phyloP scores from a whole-genome alignment of 92 coral and sea anemone genomes.

The Palythoa grandiflora region DNA sequence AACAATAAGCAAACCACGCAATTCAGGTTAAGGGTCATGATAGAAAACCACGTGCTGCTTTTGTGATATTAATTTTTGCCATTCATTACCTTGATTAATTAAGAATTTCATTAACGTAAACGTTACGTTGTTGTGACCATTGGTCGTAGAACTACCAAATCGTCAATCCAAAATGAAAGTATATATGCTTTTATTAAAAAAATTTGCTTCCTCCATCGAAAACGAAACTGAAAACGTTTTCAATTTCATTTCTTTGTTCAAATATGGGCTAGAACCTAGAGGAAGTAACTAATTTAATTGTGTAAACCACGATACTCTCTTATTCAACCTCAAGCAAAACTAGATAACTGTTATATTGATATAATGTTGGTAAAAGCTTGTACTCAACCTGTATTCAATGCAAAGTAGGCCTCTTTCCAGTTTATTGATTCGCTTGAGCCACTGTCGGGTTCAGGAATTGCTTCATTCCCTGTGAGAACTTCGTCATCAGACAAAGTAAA shows the following conservation, averaged over 20 bases:
- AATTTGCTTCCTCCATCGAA: not conserved
- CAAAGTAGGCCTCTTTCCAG: conserved; percentile 23
- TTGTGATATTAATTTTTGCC: too few relatives aligned
- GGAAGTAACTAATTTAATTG: not conserved
- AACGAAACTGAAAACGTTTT: not conserved
- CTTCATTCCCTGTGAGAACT: not conserved
- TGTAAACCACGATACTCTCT: not conserved
- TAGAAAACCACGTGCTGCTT: too few relatives aligned
- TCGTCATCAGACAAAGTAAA: conserved; percentile 16
- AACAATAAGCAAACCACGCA: too few relatives aligned
- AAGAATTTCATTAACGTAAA: too few relatives aligned
- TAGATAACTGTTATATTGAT: not conserved
- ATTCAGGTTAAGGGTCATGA: too few relatives aligned
- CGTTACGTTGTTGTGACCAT: too few relatives aligned
- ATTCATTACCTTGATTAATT: too few relatives aligned
- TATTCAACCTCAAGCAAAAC: not conserved
- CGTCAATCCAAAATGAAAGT: too few relatives aligned
- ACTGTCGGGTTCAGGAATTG: not conserved
- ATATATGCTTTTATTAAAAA: not conserved
- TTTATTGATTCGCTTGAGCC: not conserved
- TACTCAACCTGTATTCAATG: conserved; percentile 25
- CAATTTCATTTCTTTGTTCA: not conserved
- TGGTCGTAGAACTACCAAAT: too few relatives aligned
- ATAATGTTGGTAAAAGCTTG: not conserved
- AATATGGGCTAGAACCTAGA: not conserved